A percentile compares a stretch with the other conserved stretches of the same genome.
Conservation (phyloP, 2,797 vertebrate genomes). For the Paguma larvata region DNA sequence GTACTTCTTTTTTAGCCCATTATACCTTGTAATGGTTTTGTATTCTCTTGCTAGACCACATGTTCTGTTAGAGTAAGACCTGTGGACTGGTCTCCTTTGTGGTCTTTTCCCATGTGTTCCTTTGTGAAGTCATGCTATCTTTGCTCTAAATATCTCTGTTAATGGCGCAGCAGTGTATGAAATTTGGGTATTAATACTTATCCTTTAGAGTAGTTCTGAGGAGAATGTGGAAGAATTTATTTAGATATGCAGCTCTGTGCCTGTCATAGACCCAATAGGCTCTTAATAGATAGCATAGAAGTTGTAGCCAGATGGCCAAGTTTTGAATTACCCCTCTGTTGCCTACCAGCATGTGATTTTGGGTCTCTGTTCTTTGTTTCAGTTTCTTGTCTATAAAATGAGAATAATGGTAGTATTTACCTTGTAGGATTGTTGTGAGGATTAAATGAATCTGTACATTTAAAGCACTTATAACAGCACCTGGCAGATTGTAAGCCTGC, state of each 20-base stretch:
- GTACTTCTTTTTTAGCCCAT: neutral
- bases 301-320: neutral
- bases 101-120: neutral
- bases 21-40: neutral
- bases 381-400: conserved; percentile 38
- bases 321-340: conserved; percentile 33
- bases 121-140: neutral
- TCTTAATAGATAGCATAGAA: conserved; percentile 12
- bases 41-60: neutral
- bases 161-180: neutral
- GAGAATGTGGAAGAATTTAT: neutral
- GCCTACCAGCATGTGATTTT: neutral
- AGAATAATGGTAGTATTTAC: conserved; percentile 29
- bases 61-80: neutral
- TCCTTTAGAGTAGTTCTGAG: neutral
- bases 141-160: neutral
- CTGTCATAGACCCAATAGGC: neutral
- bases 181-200: neutral
- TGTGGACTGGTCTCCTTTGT: neutral
- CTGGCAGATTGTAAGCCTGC: neutral
- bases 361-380: neutral
- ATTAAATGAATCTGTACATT: conserved; percentile 23
- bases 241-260: neutral
- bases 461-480: conserved; percentile 9
- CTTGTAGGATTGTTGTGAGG: conserved; percentile 13